Conservation (phyloP, 1,140 invertebrate genomes). For the Campoletis sonorensis region DNA sequence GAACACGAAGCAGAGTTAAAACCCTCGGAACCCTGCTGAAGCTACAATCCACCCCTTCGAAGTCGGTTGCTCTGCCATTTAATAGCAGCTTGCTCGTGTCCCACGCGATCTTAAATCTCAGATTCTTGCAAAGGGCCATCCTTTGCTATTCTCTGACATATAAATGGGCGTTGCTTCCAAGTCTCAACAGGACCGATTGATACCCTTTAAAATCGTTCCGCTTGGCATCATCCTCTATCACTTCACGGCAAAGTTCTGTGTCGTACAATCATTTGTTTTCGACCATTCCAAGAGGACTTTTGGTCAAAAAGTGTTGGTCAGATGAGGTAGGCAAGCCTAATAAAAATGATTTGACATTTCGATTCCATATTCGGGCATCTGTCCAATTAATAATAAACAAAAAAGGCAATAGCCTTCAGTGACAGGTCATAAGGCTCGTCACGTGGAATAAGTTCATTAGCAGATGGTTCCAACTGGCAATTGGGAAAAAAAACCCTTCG, state of each 20-base stretch:
- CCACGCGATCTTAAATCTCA: constrained; percentile 43
- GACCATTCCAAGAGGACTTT: not conserved
- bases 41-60: constrained; percentile 16
- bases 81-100: constrained; percentile 43
- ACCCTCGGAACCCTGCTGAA: not conserved
- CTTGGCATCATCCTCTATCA: not conserved
- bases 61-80: constrained; percentile 22
- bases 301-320: not conserved
- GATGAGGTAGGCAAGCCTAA: not conserved
- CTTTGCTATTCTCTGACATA: not conserved
- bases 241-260: not conserved
- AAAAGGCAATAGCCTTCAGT: no score
- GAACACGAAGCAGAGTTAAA: constrained; percentile 24
- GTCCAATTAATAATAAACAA: no score
- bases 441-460: no score
- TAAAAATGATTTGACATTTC: not conserved
- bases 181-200: constrained; percentile 22
- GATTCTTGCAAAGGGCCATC: constrained; percentile 2
- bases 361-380: not conserved
- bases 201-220: constrained; percentile 8
- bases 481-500: no score
- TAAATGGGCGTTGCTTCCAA: constrained; percentile 27
- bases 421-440: no score
- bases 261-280: constrained; percentile 23
- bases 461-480: no score